A percentile compares a stretch with the other conserved stretches of the same genome.
Conservation (phyloP, 1,140 invertebrate genomes). For the Conus ventricosus region DNA sequence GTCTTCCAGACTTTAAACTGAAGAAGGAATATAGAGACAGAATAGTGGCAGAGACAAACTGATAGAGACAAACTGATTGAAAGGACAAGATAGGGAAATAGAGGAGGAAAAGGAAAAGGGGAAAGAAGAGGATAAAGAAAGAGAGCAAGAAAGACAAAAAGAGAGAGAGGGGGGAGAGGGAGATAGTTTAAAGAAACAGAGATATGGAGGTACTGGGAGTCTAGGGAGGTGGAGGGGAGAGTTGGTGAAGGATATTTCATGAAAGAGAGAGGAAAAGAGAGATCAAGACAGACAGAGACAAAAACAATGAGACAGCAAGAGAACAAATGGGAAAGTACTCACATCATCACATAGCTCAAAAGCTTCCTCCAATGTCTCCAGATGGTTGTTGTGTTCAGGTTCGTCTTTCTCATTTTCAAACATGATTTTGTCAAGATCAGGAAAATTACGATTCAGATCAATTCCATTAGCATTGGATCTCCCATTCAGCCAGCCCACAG, state of each 20-base stretch:
- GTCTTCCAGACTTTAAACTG: background rate
- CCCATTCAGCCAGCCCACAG: constrained; percentile 86
- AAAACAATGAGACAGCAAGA: background rate
- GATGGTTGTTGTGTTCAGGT: constrained; percentile 57
- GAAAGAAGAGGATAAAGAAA: too few relatives aligned
- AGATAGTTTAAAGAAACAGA: too few relatives aligned
- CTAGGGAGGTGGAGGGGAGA: too few relatives aligned
- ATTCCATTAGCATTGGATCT: constrained; percentile 87
- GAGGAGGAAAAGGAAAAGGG: too few relatives aligned
- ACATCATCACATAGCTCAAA: constrained; percentile 24
- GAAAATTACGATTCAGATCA: constrained; percentile 98
- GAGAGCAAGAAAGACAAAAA: too few relatives aligned
- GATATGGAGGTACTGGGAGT: too few relatives aligned
- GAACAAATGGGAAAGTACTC: background rate
- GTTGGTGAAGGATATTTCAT: background rate
- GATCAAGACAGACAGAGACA: background rate
- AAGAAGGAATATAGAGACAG: too few relatives aligned
- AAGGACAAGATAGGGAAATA: too few relatives aligned
- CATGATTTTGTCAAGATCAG: constrained; percentile 87
- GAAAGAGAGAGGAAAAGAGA: background rate
- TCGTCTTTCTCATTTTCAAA: constrained; percentile 46
- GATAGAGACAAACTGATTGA: background rate
- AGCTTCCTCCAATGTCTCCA: constrained; percentile 52
- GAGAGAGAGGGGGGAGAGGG: too few relatives aligned
- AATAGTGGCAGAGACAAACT: background rate